Percentiles rank a stretch among this genome's conserved stretches.
Conservation (phyloP, 2,888 invertebrate species). For the Hyposoter didymator region DNA sequence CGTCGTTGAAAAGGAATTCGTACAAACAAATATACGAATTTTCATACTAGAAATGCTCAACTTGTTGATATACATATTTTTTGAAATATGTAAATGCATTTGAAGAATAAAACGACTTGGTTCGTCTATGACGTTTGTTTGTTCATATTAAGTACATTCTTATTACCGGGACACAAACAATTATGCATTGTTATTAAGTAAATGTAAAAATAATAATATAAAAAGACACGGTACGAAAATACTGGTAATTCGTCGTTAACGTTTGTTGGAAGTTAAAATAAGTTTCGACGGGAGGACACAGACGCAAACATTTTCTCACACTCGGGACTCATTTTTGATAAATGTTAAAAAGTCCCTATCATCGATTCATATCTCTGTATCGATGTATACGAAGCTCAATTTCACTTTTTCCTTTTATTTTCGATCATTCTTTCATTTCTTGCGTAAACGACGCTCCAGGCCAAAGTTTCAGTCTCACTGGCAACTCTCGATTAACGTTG, state of each 20-base stretch:
- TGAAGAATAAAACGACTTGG: slow-evolving; percentile 56
- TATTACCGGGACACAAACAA: slow-evolving; percentile 80
- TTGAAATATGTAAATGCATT: slow-evolving; percentile 56
- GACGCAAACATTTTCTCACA: slow-evolving; percentile 52
- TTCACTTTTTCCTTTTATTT: slow-evolving; percentile 28
- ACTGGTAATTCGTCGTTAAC: slow-evolving; percentile 81
- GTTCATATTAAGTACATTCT: slow-evolving; percentile 83
- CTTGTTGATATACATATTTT: background rate
- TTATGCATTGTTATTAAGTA: slow-evolving; percentile 82
- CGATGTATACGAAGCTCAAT: slow-evolving; percentile 27
- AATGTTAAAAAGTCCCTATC: slow-evolving; percentile 10
- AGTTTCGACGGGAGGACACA: slow-evolving; percentile 60
- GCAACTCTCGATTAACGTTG: slow-evolving; percentile 72
- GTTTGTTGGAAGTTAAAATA: slow-evolving; percentile 64
- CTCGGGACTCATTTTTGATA: slow-evolving; percentile 35
- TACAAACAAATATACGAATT: slow-evolving; percentile 1
- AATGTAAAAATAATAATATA: slow-evolving; percentile 58
- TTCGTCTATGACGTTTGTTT: slow-evolving; percentile 50
- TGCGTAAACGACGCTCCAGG: slow-evolving; percentile 58
- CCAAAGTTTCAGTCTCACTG: slow-evolving; percentile 81
- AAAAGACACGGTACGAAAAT: slow-evolving; percentile 79
- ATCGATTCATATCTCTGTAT: slow-evolving; percentile 27
- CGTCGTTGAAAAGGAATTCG: slow-evolving; percentile 40
- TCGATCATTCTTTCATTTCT: slow-evolving; percentile 40
- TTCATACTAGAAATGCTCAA: background rate